phyloP scores from a whole-genome alignment of 1,140 invertebrate genomes.

The Meloidogyne floridensis region DNA sequence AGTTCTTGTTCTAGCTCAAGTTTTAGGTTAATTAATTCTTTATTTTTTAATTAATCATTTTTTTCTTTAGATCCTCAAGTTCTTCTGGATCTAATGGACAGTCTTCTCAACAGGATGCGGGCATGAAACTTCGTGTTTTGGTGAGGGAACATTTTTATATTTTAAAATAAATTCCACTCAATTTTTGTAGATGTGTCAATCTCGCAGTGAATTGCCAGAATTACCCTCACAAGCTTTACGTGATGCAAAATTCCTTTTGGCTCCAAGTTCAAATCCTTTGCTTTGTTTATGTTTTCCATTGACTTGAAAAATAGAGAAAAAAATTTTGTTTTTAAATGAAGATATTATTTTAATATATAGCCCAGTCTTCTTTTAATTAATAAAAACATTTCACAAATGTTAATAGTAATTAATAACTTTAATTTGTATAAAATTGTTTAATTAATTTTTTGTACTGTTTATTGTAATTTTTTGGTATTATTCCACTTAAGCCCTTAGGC shows the following conservation, averaged over 20 bases:
- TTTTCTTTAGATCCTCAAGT: constrained; percentile 17
- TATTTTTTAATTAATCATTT: neutral
- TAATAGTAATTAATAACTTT: neutral
- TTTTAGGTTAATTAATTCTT: constrained; percentile 25
- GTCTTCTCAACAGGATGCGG: constrained; percentile 12
- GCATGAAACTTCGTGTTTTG: constrained; percentile 28
- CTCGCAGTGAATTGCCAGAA: constrained; percentile 44
- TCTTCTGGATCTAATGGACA: constrained; percentile 8
- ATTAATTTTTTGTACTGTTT: neutral
- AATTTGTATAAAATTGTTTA: neutral
- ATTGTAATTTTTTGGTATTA: neutral
- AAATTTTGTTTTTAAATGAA: neutral
- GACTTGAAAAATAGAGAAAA: constrained; percentile 26
- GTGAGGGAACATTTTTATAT: constrained; percentile 4
- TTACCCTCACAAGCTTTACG: constrained; percentile 51
- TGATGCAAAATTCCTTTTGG: constrained; percentile 45
- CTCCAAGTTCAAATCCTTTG: constrained; percentile 47
- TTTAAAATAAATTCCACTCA: neutral
- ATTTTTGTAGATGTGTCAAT: constrained; percentile 55
- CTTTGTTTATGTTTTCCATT: constrained; percentile 53
- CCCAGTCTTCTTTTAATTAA: neutral
- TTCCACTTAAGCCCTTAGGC: too few relatives aligned
- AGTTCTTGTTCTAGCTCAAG: constrained; percentile 35
- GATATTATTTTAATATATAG: neutral
- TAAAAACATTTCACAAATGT: neutral